phyloP scores from a whole-genome alignment of 2,797 vertebrate species.

The Uromys caudimaculatus region DNA sequence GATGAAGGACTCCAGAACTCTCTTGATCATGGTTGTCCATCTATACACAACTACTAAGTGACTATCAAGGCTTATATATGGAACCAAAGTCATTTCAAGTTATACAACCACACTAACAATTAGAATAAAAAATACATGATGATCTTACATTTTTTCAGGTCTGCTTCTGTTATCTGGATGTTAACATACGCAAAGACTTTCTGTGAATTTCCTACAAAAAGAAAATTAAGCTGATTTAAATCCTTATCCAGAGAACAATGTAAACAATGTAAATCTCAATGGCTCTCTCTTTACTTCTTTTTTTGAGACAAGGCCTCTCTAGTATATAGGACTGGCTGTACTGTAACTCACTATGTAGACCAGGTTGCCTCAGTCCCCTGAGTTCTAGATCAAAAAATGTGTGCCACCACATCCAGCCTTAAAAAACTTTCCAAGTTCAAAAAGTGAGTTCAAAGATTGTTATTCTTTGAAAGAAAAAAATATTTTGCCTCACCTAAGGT shows the following conservation, averaged over 20 bases:
- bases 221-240: constrained; percentile 53
- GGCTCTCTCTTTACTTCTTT: neutral
- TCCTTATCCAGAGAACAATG: neutral
- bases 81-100: constrained; percentile 46
- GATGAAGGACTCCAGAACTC: neutral
- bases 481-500: neutral
- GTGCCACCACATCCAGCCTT: neutral
- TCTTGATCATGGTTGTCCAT: neutral
- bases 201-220: constrained; percentile 89
- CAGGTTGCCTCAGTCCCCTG: neutral
- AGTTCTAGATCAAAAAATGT: neutral
- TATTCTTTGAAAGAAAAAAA: constrained; percentile 53
- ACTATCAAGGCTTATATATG: neutral
- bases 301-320: neutral
- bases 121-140: neutral
- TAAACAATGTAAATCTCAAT: constrained; percentile 37
- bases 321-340: neutral
- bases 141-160: constrained; percentile 93
- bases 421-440: constrained; percentile 59
- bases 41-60: neutral
- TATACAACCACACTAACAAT: constrained; percentile 33
- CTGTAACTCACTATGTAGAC: neutral
- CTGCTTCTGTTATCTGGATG: constrained; percentile 91
- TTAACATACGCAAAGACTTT: constrained; percentile 96
- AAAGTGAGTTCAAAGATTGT: constrained; percentile 1